Percentiles rank a stretch among this genome's conserved stretches.
Conservation (phyloP, 2,113 vertebrate species). For the Struthio camelus region DNA sequence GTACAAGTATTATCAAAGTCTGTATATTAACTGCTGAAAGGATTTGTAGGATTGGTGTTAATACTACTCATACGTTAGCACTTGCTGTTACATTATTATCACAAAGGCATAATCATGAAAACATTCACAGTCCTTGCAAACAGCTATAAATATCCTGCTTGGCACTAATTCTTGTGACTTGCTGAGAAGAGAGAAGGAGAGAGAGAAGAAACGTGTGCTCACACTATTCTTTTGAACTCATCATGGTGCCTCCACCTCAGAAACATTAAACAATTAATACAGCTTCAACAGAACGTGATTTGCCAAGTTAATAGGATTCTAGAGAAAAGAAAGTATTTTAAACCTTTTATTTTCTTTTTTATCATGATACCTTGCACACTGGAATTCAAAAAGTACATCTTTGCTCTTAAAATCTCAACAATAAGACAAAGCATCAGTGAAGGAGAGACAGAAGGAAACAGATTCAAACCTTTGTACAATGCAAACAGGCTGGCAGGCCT, state of each 20-base stretch:
- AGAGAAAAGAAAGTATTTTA: background rate
- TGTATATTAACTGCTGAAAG: background rate
- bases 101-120: background rate
- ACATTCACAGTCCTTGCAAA: background rate
- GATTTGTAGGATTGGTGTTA: background rate
- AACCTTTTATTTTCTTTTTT: background rate
- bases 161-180: background rate
- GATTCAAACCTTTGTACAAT: background rate
- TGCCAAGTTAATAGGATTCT: background rate
- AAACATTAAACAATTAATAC: background rate
- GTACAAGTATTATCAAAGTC: background rate
- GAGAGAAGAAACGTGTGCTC: background rate
- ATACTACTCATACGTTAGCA: background rate
- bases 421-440: background rate
- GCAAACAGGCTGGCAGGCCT: background rate
- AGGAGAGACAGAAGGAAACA: slow-evolving; percentile 4
- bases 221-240: background rate
- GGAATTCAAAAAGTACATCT: background rate
- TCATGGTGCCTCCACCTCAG: background rate
- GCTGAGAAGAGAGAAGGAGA: background rate
- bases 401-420: slow-evolving; percentile 10
- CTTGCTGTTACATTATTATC: background rate
- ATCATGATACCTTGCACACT: background rate
- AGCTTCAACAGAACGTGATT: background rate
- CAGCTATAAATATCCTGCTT: background rate